phyloP scores from a whole-genome alignment of 2,113 vertebrate genomes.

The Beaufortia kweichowensis region DNA sequence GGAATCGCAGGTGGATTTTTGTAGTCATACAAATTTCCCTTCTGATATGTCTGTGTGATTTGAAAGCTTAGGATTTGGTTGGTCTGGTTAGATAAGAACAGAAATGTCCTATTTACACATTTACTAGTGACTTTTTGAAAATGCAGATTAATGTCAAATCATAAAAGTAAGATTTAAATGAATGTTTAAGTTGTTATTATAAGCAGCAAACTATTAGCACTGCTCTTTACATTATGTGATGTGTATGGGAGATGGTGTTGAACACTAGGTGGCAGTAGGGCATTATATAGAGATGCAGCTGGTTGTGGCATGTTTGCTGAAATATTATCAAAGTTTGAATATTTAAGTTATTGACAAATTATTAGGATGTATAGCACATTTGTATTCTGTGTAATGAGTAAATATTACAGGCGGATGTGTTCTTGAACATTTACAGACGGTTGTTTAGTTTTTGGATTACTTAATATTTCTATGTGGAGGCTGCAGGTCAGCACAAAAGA shows the following conservation, averaged over 20 bases:
- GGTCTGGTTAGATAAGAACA: not conserved
- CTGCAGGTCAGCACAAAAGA: not conserved
- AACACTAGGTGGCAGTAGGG: conserved; percentile 55
- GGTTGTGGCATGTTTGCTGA: not conserved
- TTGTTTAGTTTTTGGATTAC: not conserved
- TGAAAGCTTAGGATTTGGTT: not conserved
- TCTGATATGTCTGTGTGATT: not conserved
- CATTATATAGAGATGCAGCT: not conserved
- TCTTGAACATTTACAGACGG: not conserved
- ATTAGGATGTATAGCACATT: conserved; percentile 1
- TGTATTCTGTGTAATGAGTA: conserved; percentile 1
- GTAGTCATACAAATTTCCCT: not conserved
- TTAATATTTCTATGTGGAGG: not conserved
- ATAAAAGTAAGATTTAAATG: too few relatives aligned
- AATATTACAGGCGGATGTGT: not conserved
- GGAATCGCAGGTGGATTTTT: not conserved
- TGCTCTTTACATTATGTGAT: not conserved
- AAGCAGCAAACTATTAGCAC: not conserved
- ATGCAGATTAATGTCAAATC: too few relatives aligned
- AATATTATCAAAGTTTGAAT: not conserved
- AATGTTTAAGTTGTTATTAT: not conserved
- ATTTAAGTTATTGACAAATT: conserved; percentile 18
- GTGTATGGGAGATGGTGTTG: not conserved
- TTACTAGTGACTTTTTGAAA: too few relatives aligned
- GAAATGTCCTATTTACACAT: not conserved